Evolutionary conservation across 37 sponge, comb jelly and placozoan species (phyloP), one percentile per base, ranked within the genome.

Genomic region (Haliclona indistincta): DNA sequence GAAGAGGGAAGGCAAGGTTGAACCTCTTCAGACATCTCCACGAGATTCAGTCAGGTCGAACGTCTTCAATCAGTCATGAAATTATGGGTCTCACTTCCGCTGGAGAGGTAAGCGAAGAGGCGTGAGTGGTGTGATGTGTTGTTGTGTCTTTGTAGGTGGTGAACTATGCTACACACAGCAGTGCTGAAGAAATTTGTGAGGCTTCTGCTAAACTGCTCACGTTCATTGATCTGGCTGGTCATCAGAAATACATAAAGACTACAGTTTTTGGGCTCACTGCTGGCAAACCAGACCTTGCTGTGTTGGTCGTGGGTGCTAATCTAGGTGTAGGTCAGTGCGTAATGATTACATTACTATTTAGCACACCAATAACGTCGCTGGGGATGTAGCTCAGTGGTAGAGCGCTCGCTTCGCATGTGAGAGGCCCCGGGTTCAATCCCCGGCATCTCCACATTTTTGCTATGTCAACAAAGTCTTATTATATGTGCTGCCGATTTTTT

Each of bases 321-420:
- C 74, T 88, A 26, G 96, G 96, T 73, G 82, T 95, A 13, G 97
- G 97, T 97, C 74, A 85, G 94, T n/a, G n/a, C n/a, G 36, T 19
- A 19, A 34, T 8, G 8, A 47, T 47, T 25, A 25, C 6, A n/a
- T 58, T 26, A 58, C n/a, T 58, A 25, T 20, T 58, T n/a, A 26
- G 6, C 7, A 58, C 28, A 25, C 60, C 6, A 58, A 26, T 20
- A 25, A 25, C 11, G 60, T 7, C 8, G 6, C 3, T 3, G 97
- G 97, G 97, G 97, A 91, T 97, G 94, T 97, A 97, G 97, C 97
- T 97, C 97, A 97, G 97, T 84, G 97, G 97, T 93, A 97, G 97
- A 97, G 97, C 97, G 97, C 94, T 93, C 82, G 97, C 94, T 97
- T 97, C 94, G 97, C 97, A 97, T 97, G 94, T 76, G 86, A 93